Conservation (phyloP, 2,797 vertebrate genomes). For the Xyrichtys novacula region DNA sequence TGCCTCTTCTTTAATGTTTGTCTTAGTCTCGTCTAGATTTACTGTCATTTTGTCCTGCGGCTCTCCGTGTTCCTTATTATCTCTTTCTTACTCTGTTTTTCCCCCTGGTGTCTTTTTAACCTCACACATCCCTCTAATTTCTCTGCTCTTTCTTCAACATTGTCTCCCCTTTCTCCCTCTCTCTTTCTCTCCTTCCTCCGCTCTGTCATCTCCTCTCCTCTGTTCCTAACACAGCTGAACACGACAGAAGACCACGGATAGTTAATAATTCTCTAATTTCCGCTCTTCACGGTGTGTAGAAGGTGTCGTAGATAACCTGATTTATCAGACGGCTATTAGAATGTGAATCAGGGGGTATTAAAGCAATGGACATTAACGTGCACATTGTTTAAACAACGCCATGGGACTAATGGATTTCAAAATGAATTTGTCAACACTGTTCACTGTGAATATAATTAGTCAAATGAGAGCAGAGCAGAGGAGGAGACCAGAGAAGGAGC, state of each 20-base stretch:
- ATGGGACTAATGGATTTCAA: constrained; percentile 86
- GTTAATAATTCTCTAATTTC: constrained; percentile 88
- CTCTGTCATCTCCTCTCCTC: constrained; percentile 61
- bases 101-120: constrained; percentile 57
- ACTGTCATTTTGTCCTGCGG: constrained; percentile 50
- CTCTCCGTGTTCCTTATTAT: constrained; percentile 62
- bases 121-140: constrained; percentile 53
- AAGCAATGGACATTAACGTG: constrained; percentile 84
- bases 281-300: constrained; percentile 82
- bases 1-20: constrained; percentile 57
- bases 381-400: constrained; percentile 85
- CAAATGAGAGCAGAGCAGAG: constrained; percentile 74
- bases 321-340: constrained; percentile 86
- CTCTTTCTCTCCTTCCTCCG: constrained; percentile 23
- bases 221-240: constrained; percentile 64
- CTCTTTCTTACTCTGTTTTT: constrained; percentile 41
- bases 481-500: constrained; percentile 59
- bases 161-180: constrained; percentile 12
- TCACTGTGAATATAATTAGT: constrained; percentile 83
- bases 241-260: constrained; percentile 72
- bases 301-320: constrained; percentile 86
- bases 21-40: constrained; percentile 57
- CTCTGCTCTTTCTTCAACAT: constrained; percentile 39
- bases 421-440: constrained; percentile 87
- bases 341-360: constrained; percentile 84